phyloP scores from a whole-genome alignment of 37 sponge, comb jelly and placozoan species.

The Haliclona indistincta region DNA sequence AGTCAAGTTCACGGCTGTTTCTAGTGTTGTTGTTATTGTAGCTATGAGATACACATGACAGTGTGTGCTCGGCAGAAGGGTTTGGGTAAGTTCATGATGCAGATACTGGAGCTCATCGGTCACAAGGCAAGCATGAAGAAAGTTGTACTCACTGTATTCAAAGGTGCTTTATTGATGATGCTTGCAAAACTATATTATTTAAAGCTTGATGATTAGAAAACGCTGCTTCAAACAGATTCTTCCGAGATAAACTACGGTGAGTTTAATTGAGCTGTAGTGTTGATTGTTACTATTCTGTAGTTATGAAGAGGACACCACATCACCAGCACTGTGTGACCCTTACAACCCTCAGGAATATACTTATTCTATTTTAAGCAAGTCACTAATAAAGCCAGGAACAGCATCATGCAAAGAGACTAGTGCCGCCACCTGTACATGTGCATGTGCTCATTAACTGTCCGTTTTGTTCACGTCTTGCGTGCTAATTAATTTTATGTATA shows the following conservation, averaged over 20 bases:
- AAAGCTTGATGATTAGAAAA: constrained; percentile 40
- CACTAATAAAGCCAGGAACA: constrained; percentile 8
- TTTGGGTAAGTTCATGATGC: constrained; percentile 79
- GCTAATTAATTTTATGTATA: no score
- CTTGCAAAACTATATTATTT: not conserved
- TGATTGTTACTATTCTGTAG: constrained; percentile 17
- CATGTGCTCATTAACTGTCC: no score
- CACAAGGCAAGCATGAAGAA: constrained; percentile 71
- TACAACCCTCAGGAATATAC: constrained; percentile 60
- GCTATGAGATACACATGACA: constrained; percentile 80
- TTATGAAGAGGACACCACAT: constrained; percentile 69
- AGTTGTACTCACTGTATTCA: constrained; percentile 76
- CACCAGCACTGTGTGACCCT: constrained; percentile 63
- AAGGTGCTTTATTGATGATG: constrained; percentile 38
- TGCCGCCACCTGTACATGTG: no score
- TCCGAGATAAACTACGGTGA: constrained; percentile 56
- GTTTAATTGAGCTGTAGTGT: not conserved
- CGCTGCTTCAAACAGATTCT: constrained; percentile 47
- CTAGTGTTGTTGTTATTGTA: constrained; percentile 5
- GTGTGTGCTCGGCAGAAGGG: constrained; percentile 64
- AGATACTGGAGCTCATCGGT: constrained; percentile 74
- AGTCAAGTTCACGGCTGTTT: not conserved
- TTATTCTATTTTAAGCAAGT: constrained; percentile 72
- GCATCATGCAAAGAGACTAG: not conserved
- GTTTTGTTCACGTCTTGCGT: no score